Percentiles rank a stretch among this genome's conserved stretches.
These are phyloP conservation scores for Beroe ovata DNA, from an alignment of 37 sponge, comb jelly and placozoan genomes.

Conservation along the genomic window DNA sequence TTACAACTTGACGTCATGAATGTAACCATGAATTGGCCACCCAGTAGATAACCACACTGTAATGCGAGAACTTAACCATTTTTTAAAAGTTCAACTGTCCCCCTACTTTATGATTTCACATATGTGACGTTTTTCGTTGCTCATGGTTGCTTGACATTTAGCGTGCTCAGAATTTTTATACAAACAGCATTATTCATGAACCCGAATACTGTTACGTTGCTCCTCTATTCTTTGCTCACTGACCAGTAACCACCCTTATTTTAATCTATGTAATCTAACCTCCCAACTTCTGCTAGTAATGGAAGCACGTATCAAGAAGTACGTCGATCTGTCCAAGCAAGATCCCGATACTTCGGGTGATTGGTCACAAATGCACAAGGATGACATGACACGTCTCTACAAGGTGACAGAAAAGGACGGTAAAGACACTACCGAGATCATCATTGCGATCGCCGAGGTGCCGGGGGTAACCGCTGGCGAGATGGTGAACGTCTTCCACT, in stretches of 20 bases:
- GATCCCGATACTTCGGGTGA: not conserved
- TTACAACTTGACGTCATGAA: conserved; percentile 81
- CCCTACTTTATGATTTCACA: not conserved
- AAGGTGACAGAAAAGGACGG: not conserved
- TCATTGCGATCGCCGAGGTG: not conserved
- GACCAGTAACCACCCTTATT: not conserved
- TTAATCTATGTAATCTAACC: not conserved
- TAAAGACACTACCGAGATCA: not conserved
- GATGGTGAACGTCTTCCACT: conserved; percentile 46
- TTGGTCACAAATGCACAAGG: conserved; percentile 21
- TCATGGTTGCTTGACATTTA: not conserved
- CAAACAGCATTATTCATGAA: too few species aligned
- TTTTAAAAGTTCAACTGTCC: not conserved
- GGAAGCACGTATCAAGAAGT: conserved; percentile 7
- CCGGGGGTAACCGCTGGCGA: conserved; percentile 32
- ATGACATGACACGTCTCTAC: conserved; percentile 23
- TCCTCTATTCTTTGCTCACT: not conserved
- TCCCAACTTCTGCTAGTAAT: not conserved
- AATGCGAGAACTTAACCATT: too few species aligned
- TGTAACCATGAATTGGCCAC: conserved; percentile 34
- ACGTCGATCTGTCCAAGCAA: conserved; percentile 9
- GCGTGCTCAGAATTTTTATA: too few species aligned
- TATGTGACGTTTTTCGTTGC: not conserved
- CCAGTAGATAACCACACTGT: not conserved
- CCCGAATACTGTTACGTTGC: not conserved